These are phyloP conservation scores for Melopsittacus undulatus DNA, from an alignment of 2,797 vertebrate species.

Conservation along the genomic window DNA sequence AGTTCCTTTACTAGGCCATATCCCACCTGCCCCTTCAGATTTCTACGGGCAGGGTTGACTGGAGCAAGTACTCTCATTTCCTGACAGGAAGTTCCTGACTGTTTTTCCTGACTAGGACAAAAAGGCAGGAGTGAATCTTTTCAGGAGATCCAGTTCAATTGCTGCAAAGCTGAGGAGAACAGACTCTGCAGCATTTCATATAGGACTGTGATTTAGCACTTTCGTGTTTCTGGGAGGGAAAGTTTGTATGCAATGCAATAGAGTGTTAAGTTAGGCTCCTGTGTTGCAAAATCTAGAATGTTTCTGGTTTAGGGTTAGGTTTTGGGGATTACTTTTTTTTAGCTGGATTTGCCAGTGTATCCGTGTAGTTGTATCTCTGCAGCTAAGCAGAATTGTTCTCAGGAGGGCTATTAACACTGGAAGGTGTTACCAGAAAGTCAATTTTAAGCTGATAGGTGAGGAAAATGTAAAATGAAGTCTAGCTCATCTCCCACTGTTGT, in stretches of 20 bases:
- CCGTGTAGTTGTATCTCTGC: not conserved
- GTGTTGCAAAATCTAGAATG: not conserved
- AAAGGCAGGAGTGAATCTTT: not conserved
- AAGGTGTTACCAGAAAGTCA: not conserved
- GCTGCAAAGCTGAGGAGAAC: not conserved
- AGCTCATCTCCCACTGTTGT: not conserved
- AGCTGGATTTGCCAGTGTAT: not conserved
- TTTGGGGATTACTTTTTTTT: not conserved
- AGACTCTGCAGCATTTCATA: not conserved
- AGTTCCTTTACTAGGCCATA: not conserved
- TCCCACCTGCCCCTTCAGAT: not conserved
- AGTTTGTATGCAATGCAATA: not conserved
- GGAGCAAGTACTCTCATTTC: conserved; percentile 17
- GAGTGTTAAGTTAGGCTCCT: not conserved
- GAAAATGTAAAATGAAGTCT: rapidly evolving
- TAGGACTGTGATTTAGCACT: not conserved
- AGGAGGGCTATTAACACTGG: not conserved
- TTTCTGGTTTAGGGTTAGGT: not conserved
- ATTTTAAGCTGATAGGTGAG: not conserved
- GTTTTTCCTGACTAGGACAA: not conserved
- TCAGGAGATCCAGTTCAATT: conserved; percentile 5
- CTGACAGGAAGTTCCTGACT: conserved; percentile 45
- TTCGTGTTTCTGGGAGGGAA: not conserved
- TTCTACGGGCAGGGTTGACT: not conserved
- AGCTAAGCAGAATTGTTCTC: not conserved